Base-by-base conservation (phyloP, 2,888 invertebrate species). In the Axea sp. region DNA sequence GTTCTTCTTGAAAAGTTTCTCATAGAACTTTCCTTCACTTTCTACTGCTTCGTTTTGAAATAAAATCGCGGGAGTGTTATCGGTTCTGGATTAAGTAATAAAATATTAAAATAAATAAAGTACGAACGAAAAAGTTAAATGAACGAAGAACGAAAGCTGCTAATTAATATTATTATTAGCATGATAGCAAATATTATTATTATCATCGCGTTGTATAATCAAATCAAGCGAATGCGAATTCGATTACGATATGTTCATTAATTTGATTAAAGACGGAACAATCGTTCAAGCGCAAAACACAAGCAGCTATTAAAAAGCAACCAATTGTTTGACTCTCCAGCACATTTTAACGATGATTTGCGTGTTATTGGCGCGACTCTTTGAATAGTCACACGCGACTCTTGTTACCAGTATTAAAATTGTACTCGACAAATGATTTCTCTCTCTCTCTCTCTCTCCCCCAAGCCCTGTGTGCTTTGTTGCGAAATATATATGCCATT, bases 381-480 rank as follows among this genome's bases (percentile, higher is more conserved):
- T 43, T 28, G 31, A 68, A 51, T 14, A 14, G 49, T 55, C 51
- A 68, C 68, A 74, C 69, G 74, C 74, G 74, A 71, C 53, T 71
- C 74, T 75, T 75, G 69, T 75, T 69, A 71, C 74, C 51, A 69
- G 68, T 55, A 47, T 45, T 59, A 35, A 64, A 68, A 73, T 73
- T 64, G 39, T 60, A 9, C 33, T 57, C 65, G 5, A 57, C 64
- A 64, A 74, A 69, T 65, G 64, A 59, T 65, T 24, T 49, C 37
- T 41, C 12, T 37, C 43, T 22, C 22, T 9, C 49, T 47, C 28
- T 28, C 28, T 15, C 26, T 22, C 35, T 53, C 47, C 33, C 49
- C 8, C 57, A n/a, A n/a, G n/a, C n/a, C n/a, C n/a, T n/a, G n/a
- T n/a, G n/a, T n/a, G n/a, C n/a, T n/a, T n/a, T n/a, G n/a, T n/a